Base-by-base conservation (phyloP, 2,113 vertebrate genomes). In the Menidia beryllina region DNA sequence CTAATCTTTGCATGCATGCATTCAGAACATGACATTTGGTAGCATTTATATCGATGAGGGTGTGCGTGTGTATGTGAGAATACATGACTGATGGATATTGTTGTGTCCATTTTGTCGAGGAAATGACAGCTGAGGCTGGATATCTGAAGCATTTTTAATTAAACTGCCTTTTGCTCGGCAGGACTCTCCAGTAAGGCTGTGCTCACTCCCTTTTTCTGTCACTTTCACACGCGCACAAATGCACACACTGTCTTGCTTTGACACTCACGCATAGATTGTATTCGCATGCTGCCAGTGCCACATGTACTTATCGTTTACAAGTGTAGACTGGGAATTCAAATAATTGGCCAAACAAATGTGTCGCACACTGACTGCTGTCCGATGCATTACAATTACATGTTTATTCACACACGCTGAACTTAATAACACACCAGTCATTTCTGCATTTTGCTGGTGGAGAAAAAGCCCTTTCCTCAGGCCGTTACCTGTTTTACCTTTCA, bases 141-240 rank as follows among this genome's bases (percentile, higher is more conserved):
- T 69, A 79, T 79, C 75, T 74, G 69, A 85, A 69, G 52, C 75
- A 67, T 85, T 79, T 85, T 88, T 83, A 88, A 86, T 90, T 83
- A 85, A 88, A 85, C 70, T 86, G 75, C 75, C 81, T 75, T 51
- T 81, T 75, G 74, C 65, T 73, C 69, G 82, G 62, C 69, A 34
- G 51, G 27, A 48, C 52, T 66, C 61, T 78, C 49, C 69, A 84
- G 62, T 71, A 47, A 56, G 61, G 41, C 80, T 50, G 49, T 24
- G 49, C 79, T 68, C 62, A 73, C 69, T 57, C 67, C 59, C 6
- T 2, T 39, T 26, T 7, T 17, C 23, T 72, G 68, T 80, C 69
- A 82, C 27, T 76, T 63, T 51, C 19, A 66, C 45, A 27, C 56
- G 34, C 48, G 54, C 50, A 60, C 49, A 25, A 5, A 45, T 27